phyloP scores from a whole-genome alignment of 2,113 vertebrate species.

The Laterallus jamaicensis region DNA sequence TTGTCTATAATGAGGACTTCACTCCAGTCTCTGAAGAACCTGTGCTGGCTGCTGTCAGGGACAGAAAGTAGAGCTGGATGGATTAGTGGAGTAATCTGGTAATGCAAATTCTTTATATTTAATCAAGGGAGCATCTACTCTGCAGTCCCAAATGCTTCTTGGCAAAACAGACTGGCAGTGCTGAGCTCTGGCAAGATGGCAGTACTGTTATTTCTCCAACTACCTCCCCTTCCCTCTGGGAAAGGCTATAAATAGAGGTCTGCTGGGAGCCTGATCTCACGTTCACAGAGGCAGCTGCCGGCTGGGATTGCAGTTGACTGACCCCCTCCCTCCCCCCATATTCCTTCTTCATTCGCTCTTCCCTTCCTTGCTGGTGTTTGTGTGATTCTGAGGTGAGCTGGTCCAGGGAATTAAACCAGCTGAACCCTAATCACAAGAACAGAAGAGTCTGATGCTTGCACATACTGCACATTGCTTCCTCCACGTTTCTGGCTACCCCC shows the following conservation, averaged over 20 bases:
- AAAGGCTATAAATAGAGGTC: constrained; percentile 3
- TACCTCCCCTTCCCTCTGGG: not conserved
- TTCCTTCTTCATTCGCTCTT: not conserved
- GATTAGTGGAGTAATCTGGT: constrained; percentile 22
- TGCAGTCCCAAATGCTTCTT: constrained; percentile 24
- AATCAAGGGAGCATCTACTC: constrained; percentile 29
- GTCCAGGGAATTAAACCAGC: not conserved
- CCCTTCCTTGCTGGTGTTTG: not conserved
- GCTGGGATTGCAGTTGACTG: not conserved
- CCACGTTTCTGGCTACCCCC: not conserved
- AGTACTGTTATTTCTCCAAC: not conserved
- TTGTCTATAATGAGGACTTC: not conserved
- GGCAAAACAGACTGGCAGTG: not conserved
- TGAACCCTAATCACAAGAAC: not conserved
- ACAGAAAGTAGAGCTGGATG: not conserved
- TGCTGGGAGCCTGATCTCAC: not conserved
- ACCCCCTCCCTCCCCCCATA: not conserved
- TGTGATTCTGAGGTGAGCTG: not conserved
- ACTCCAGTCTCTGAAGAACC: constrained; percentile 29
- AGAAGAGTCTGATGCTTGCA: not conserved
- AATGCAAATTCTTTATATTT: constrained; percentile 42
- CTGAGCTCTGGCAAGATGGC: not conserved
- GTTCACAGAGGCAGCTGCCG: not conserved
- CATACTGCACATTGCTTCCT: not conserved
- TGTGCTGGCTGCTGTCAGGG: not conserved